These are phyloP conservation scores for Leptothorax acervorum DNA, from an alignment of 2,888 invertebrate genomes.

Conservation along the genomic window DNA sequence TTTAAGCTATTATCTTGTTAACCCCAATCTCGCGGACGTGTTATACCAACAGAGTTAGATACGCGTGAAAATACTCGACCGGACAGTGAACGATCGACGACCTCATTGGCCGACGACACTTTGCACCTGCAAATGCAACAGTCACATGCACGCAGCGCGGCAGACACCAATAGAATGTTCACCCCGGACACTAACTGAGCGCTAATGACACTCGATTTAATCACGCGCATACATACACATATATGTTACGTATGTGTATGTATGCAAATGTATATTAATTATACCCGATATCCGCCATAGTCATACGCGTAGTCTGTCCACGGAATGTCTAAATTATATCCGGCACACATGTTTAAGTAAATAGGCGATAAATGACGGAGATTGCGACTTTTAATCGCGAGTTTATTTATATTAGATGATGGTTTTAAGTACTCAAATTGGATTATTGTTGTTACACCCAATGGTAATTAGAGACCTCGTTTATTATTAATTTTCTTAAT, in stretches of 20 bases:
- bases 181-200: constrained; percentile 15
- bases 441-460: background rate
- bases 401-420: background rate
- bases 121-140: constrained; percentile 58
- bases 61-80: constrained; percentile 68
- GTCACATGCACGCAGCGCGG: constrained; percentile 13
- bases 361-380: background rate
- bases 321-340: constrained; percentile 24
- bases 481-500: background rate
- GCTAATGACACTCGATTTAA: constrained; percentile 47
- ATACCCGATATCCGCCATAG: background rate
- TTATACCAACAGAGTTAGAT: constrained; percentile 26
- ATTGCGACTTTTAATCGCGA: background rate
- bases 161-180: constrained; percentile 21
- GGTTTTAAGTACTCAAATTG: background rate
- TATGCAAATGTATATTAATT: constrained; percentile 34
- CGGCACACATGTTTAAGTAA: constrained; percentile 6
- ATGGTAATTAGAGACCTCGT: background rate
- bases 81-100: constrained; percentile 73
- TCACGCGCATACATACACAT: background rate
- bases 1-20: constrained; percentile 73
- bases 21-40: constrained; percentile 72
- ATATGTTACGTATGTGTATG: background rate
- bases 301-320: background rate
- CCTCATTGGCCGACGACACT: constrained; percentile 58